Base-by-base conservation (phyloP, 2,113 vertebrate genomes). In the Oxyruncus cristatus region DNA sequence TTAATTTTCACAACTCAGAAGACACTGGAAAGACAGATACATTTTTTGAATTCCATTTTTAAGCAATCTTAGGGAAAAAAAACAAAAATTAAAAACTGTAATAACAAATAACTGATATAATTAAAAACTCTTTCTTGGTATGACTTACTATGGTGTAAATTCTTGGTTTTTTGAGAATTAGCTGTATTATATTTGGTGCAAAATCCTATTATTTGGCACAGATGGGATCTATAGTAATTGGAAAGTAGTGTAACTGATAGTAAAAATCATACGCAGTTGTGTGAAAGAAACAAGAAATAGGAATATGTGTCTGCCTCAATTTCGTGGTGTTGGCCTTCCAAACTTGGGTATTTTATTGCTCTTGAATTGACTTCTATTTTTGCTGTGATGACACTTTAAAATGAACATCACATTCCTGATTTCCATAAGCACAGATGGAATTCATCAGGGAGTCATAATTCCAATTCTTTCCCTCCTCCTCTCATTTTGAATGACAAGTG, bases 401-500 rank as follows among this genome's bases (percentile, higher is more conserved):
- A 94, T 89, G 82, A 96, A 88, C 37, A 91, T 83, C 53, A 77
- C 71, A 91, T 58, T n/a, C 56, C 53, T 78, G 56, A 90, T 96
- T 97, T 97, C 91, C 66, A 84, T 92, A 96, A 95, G 68, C 58
- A 92, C 67, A 92, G 78, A 92, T 73, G 58, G 86, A 96, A 94
- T 96, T 95, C 93, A 95, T 93, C 88, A 74, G 81, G 91, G 78
- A 96, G 55, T 41, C 75, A 74, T 95, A 95, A 95, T 96, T 93
- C 88, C 86, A 81, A 30, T 86, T 96, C 55, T 92, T 96, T 90
- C 21, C 47, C 90, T 93, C 89, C 94, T 97, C 90, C 26, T 94
- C 58, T 96, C 81, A 65, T 82, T 97, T 95, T 96, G 92, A 97
- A 89, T 94, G 93, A 95, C 93, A 96, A 96, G 78, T 92, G 76